These are phyloP conservation scores for Lamproptera curius DNA, from an alignment of 2,888 invertebrate species.

Conservation along the genomic window DNA sequence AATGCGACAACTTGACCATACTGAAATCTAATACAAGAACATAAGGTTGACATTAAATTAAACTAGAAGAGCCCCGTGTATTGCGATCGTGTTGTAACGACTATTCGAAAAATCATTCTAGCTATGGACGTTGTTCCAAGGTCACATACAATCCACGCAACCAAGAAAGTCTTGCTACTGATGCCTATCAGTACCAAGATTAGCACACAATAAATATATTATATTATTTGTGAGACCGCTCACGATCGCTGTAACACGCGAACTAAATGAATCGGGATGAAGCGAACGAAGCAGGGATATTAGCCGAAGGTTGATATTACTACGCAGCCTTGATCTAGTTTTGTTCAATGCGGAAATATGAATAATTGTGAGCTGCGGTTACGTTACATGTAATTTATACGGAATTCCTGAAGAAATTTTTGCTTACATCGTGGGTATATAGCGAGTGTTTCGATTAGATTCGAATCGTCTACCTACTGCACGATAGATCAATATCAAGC, in stretches of 20 bases:
- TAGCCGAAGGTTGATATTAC: constrained; percentile 37
- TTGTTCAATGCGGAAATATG: constrained; percentile 25
- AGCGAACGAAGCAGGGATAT: constrained; percentile 56
- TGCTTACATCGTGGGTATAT: too few species aligned
- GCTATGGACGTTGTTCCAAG: constrained; percentile 55
- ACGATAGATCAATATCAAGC: too few species aligned
- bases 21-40: constrained; percentile 38
- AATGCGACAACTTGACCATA: constrained; percentile 36
- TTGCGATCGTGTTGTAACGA: constrained; percentile 57
- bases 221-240: constrained; percentile 44
- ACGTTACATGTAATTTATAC: too few species aligned
- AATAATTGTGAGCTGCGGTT: constrained; percentile 3
- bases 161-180: constrained; percentile 44
- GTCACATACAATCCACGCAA: constrained; percentile 73
- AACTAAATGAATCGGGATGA: constrained; percentile 56
- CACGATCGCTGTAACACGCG: constrained; percentile 53
- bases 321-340: constrained; percentile 58
- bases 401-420: too few species aligned
- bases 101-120: constrained; percentile 68
- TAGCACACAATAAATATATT: constrained; percentile 51
- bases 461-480: too few species aligned
- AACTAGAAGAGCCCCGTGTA: constrained; percentile 51
- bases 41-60: constrained; percentile 42
- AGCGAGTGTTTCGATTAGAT: too few species aligned
- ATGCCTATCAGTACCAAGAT: constrained; percentile 55